Evolutionary conservation across 2,797 vertebrate species (phyloP).

Genomic region (Brachyrhaphis roseni): DNA sequence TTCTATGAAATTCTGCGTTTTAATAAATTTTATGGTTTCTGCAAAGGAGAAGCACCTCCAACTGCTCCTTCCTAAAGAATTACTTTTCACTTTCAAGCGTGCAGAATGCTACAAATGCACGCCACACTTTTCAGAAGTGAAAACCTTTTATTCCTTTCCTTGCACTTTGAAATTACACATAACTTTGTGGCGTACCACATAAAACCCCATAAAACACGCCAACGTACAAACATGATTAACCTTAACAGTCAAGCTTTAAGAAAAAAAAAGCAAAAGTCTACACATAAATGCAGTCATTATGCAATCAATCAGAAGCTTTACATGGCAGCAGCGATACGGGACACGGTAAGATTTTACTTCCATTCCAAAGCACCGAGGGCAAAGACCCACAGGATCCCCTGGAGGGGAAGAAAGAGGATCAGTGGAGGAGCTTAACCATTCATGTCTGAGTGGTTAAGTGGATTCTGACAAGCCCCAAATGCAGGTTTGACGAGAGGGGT

Average conservation of each 20-base stretch:
- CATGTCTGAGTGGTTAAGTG: slow-evolving; percentile 66
- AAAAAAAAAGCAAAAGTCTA: neutral
- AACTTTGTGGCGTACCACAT: neutral
- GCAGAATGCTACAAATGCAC: neutral
- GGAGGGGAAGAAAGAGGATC: slow-evolving; percentile 38
- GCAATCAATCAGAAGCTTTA: neutral
- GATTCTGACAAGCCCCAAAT: slow-evolving; percentile 68
- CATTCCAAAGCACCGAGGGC: slow-evolving; percentile 10
- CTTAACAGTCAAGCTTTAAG: neutral
- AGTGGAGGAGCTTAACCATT: slow-evolving; percentile 50
- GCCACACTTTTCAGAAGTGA: neutral
- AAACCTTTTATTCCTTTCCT: neutral
- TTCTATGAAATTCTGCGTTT: no score
- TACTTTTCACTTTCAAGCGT: no score
- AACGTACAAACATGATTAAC: neutral
- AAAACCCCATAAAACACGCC: neutral
- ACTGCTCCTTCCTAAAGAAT: no score
- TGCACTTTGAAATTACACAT: neutral
- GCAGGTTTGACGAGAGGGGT: slow-evolving; percentile 53
- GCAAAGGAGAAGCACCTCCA: no score
- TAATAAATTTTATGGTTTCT: no score
- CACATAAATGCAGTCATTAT: neutral
- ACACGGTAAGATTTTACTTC: slow-evolving; percentile 4
- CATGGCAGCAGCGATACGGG: slow-evolving; percentile 1
- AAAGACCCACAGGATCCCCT: slow-evolving; percentile 29